phyloP scores from a whole-genome alignment of 2,888 invertebrate genomes.

The Apeira syringaria region DNA sequence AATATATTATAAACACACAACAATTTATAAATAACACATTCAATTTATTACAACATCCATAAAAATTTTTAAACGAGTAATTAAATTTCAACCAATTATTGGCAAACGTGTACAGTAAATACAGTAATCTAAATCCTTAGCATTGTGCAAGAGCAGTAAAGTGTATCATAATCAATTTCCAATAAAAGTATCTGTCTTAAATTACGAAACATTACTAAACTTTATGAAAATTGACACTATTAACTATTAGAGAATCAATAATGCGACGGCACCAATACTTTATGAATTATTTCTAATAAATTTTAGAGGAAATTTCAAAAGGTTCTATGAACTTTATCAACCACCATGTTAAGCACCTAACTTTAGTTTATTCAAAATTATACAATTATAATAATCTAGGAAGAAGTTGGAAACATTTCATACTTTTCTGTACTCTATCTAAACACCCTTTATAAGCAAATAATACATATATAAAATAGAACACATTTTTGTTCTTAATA shows the following conservation, averaged over 20 bases:
- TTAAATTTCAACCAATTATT: constrained; percentile 8
- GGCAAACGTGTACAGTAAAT: constrained; percentile 4
- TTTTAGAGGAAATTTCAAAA: constrained; percentile 23
- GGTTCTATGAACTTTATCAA: constrained; percentile 23
- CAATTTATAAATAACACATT: constrained; percentile 8
- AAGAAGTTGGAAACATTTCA: constrained; percentile 8
- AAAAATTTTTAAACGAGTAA: background rate
- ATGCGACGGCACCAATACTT: constrained; percentile 17
- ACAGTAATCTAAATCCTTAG: constrained; percentile 14
- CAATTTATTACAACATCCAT: constrained; percentile 9
- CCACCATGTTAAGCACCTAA: constrained; percentile 33
- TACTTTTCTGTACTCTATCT: constrained; percentile 10
- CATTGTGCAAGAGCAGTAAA: constrained; percentile 28
- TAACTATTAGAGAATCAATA: constrained; percentile 4
- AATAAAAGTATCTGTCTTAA: too few species aligned
- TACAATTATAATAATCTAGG: constrained; percentile 15
- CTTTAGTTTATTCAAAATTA: constrained; percentile 24
- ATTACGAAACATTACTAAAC: too few species aligned
- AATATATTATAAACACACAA: constrained; percentile 4
- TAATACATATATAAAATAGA: constrained; percentile 37
- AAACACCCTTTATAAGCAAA: constrained; percentile 35
- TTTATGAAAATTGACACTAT: background rate
- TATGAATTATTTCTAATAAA: background rate
- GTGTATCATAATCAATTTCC: too few species aligned
- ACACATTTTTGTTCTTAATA: constrained; percentile 30